Percentiles rank a stretch among this genome's conserved stretches.
phyloP scores from a whole-genome alignment of 2,797 vertebrate species.

The Oryzias dopingdopingensis region DNA sequence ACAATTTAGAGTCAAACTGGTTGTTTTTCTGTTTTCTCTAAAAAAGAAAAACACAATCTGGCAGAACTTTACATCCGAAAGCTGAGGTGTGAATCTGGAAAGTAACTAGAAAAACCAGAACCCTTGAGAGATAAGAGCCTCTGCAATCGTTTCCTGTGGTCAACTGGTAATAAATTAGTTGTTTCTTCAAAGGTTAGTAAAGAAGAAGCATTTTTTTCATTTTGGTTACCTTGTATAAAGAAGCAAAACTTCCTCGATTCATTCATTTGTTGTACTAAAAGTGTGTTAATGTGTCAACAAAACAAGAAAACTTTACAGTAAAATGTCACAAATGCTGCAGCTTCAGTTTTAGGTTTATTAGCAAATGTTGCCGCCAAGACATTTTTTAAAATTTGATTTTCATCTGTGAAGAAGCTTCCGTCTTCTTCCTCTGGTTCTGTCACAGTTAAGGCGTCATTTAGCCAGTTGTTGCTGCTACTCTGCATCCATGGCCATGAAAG shows the following conservation, averaged over 20 bases:
- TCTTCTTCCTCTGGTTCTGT: slow-evolving; percentile 28
- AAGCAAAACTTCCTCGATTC: slow-evolving; percentile 15
- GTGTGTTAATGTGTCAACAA: not conserved
- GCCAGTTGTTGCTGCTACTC: slow-evolving; percentile 51
- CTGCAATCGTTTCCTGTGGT: slow-evolving; percentile 1
- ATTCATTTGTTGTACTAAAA: not conserved
- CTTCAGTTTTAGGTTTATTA: too few relatives aligned
- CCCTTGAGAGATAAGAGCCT: not conserved
- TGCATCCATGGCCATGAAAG: slow-evolving; percentile 61
- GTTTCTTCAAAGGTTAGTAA: slow-evolving; percentile 16
- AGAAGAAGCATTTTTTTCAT: slow-evolving; percentile 25
- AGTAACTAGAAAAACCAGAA: slow-evolving; percentile 22
- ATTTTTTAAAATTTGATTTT: too few relatives aligned
- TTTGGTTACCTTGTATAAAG: slow-evolving; percentile 35
- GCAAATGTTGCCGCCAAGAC: too few relatives aligned
- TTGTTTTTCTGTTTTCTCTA: slow-evolving; percentile 32
- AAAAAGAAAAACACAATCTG: slow-evolving; percentile 4
- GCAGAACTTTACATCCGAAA: slow-evolving; percentile 45
- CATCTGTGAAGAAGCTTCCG: not conserved
- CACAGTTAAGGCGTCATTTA: slow-evolving; percentile 61
- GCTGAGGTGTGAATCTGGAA: slow-evolving; percentile 53
- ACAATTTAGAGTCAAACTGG: slow-evolving; percentile 19
- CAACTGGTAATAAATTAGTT: slow-evolving; percentile 30
- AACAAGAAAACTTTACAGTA: too few relatives aligned
- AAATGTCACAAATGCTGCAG: too few relatives aligned